These are phyloP conservation scores for Zoanthus solanderi DNA, from an alignment of 92 coral and sea anemone species.

Conservation along the genomic window DNA sequence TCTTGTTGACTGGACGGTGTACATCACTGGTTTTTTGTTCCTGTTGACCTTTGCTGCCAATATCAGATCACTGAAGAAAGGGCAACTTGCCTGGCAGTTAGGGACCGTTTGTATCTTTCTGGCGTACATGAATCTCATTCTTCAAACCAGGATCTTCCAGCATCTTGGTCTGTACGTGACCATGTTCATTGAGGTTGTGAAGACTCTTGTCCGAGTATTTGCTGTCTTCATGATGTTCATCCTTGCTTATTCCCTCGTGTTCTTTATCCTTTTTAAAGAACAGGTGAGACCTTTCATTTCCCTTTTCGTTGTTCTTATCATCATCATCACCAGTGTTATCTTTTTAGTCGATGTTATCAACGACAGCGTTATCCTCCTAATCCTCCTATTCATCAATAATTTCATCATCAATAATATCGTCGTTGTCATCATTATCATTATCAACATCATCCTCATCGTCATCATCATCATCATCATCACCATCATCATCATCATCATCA, in stretches of 20 bases:
- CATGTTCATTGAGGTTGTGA: constrained; percentile 87
- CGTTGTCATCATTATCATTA: background rate
- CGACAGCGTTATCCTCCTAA: background rate
- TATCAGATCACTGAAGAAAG: constrained; percentile 22
- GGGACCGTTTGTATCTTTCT: constrained; percentile 79
- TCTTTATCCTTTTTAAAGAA: constrained; percentile 82
- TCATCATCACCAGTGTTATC: background rate
- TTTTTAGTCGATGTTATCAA: background rate
- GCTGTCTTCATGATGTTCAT: constrained; percentile 71
- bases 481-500: background rate
- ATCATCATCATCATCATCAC: background rate
- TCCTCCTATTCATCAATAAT: background rate
- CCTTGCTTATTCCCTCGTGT: constrained; percentile 83
- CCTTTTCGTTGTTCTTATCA: background rate
- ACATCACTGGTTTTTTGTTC: constrained; percentile 63
- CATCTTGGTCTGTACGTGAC: constrained; percentile 87
- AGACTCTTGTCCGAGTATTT: constrained; percentile 75
- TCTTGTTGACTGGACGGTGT: constrained; percentile 70
- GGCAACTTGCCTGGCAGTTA: constrained; percentile 70
- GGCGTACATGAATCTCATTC: constrained; percentile 83
- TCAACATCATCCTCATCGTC: no score
- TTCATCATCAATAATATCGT: background rate
- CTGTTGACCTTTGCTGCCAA: constrained; percentile 59
- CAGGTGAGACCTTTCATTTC: constrained; percentile 64
- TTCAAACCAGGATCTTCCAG: constrained; percentile 72